Percentiles rank a stretch among this genome's conserved stretches.
These are phyloP conservation scores for Chrysaora quinquecirrha DNA, from an alignment of 30 jellyfish, hydroid and myxozoan species.

Conservation along the genomic window DNA sequence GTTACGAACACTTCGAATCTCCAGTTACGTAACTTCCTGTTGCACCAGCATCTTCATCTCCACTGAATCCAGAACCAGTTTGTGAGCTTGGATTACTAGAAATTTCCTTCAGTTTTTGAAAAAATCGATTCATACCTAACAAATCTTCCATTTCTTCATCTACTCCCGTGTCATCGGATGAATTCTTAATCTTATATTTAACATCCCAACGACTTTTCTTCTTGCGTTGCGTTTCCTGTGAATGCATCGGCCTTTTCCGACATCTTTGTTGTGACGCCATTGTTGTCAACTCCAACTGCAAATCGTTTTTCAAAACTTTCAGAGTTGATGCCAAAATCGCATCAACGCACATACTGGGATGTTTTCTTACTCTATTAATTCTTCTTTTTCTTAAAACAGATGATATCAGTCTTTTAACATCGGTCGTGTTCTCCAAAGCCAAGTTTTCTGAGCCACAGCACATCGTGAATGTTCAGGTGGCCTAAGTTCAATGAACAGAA, in stretches of 20 bases:
- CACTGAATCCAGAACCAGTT: neutral
- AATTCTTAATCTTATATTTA: slow-evolving; percentile 11
- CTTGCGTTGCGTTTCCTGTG: neutral
- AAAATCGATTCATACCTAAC: slow-evolving; percentile 55
- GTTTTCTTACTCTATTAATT: slow-evolving; percentile 46
- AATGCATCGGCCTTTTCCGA: slow-evolving; percentile 46
- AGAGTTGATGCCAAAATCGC: slow-evolving; percentile 58
- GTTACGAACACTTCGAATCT: neutral
- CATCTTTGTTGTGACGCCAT: slow-evolving; percentile 20
- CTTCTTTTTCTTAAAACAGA: slow-evolving; percentile 49
- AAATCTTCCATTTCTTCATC: slow-evolving; percentile 55
- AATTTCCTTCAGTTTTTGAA: slow-evolving; percentile 40
- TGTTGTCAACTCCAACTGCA: neutral
- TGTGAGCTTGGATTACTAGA: neutral
- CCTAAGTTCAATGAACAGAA: no score
- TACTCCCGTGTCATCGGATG: neutral
- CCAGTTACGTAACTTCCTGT: neutral
- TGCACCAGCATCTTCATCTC: neutral
- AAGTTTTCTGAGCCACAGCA: slow-evolving; percentile 57
- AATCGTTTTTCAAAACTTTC: slow-evolving; percentile 26
- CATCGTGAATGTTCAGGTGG: slow-evolving; percentile 7
- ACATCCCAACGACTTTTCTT: slow-evolving; percentile 73
- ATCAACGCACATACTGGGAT: slow-evolving; percentile 71
- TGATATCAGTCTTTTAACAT: slow-evolving; percentile 42
- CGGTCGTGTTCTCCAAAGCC: slow-evolving; percentile 17